Evolutionary conservation across 2,888 invertebrate species (phyloP).

Genomic region (Odontomyia ornata): DNA sequence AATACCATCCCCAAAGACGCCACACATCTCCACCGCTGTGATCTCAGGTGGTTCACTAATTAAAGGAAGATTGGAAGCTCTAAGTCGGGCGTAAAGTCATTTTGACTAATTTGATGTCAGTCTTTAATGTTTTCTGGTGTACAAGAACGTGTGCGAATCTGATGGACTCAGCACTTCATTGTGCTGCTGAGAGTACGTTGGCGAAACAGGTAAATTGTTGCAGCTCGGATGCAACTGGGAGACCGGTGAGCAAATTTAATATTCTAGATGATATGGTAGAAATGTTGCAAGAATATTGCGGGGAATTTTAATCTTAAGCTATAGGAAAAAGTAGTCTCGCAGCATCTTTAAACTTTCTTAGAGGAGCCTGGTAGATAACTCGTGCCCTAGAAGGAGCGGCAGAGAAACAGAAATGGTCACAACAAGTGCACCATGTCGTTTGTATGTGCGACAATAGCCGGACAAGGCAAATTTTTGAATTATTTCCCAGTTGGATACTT

Average conservation of each 20-base stretch:
- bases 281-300: no score
- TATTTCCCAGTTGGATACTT: constrained; percentile 39
- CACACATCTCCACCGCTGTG: constrained; percentile 3
- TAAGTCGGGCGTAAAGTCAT: constrained; percentile 2
- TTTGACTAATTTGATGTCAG: constrained; percentile 50
- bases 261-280: constrained; percentile 1
- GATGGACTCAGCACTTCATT: constrained; percentile 33
- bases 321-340: no score
- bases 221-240: background rate
- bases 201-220: background rate
- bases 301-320: no score
- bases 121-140: constrained; percentile 46
- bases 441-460: constrained; percentile 19
- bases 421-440: constrained; percentile 31
- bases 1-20: constrained; percentile 3
- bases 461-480: constrained; percentile 37
- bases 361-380: no score
- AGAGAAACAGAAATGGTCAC: constrained; percentile 9
- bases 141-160: constrained; percentile 20
- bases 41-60: constrained; percentile 33
- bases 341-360: no score
- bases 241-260: background rate
- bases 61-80: constrained; percentile 42
- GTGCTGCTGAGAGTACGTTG: constrained; percentile 18
- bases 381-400: background rate